Conservation (phyloP, 1,140 invertebrate species). For the Himalopsyche phryganea region DNA sequence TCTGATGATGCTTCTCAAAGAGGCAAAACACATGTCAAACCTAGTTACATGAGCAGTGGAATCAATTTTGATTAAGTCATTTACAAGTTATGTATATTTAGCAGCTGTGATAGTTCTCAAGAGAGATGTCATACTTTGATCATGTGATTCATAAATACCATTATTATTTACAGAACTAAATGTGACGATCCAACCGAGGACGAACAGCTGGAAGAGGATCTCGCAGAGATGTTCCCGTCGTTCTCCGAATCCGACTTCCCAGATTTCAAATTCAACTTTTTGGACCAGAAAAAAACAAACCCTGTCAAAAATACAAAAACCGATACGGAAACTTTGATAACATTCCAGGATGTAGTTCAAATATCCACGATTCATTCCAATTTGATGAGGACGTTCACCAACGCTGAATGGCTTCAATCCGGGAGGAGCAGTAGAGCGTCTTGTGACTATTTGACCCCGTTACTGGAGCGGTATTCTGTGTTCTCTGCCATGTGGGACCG, state of each 20-base stretch:
- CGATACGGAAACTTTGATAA: slow-evolving; percentile 43
- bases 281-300: slow-evolving; percentile 41
- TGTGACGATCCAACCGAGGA: slow-evolving; percentile 69
- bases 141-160: too few relatives aligned
- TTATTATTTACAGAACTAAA: slow-evolving; percentile 54
- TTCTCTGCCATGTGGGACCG: slow-evolving; percentile 54
- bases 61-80: too few relatives aligned
- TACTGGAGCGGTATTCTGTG: slow-evolving; percentile 58
- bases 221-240: slow-evolving; percentile 73
- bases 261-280: slow-evolving; percentile 53
- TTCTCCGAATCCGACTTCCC: slow-evolving; percentile 66
- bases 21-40: too few relatives aligned
- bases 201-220: slow-evolving; percentile 65
- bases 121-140: too few relatives aligned
- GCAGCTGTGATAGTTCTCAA: too few relatives aligned
- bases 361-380: slow-evolving; percentile 60
- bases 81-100: too few relatives aligned
- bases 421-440: slow-evolving; percentile 38
- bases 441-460: slow-evolving; percentile 53
- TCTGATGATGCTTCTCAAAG: too few relatives aligned
- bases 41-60: too few relatives aligned
- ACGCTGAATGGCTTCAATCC: slow-evolving; percentile 56
- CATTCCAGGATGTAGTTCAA: slow-evolving; percentile 56
- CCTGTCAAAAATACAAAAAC: slow-evolving; percentile 34
- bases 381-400: slow-evolving; percentile 56